Percentiles rank a stretch among this genome's conserved stretches.
Evolutionary conservation across 1,140 invertebrate species (phyloP).

Genomic region (Ceratitis capitata): DNA sequence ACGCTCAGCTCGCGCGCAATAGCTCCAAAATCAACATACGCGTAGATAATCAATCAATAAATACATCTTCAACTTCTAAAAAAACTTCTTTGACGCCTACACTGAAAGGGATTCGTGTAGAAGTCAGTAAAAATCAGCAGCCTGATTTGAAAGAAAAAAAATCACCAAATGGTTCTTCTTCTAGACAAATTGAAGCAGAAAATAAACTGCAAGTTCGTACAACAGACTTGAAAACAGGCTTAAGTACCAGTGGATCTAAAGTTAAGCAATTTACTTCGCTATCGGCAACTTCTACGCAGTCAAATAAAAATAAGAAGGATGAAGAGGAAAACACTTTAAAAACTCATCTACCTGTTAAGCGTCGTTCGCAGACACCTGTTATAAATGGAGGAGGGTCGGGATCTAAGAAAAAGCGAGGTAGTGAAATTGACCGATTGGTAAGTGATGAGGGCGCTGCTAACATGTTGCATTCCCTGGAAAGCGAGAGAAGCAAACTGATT

Average conservation of each 20-base stretch:
- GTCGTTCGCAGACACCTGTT: slow-evolving; percentile 55
- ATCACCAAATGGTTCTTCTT: slow-evolving; percentile 33
- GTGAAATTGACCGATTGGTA: slow-evolving; percentile 79
- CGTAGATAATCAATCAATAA: not conserved
- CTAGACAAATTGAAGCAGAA: slow-evolving; percentile 49
- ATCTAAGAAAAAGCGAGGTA: slow-evolving; percentile 69
- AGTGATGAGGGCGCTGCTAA: slow-evolving; percentile 88
- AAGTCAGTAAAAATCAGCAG: not conserved
- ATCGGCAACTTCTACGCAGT: not conserved
- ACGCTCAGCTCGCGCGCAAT: slow-evolving; percentile 53
- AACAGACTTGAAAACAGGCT: not conserved
- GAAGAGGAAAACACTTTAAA: not conserved
- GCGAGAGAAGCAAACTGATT: slow-evolving; percentile 56
- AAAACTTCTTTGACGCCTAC: not conserved
- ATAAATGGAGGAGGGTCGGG: slow-evolving; percentile 47
- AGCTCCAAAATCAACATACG: slow-evolving; percentile 44
- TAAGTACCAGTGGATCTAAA: not conserved
- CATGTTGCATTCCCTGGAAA: slow-evolving; percentile 81
- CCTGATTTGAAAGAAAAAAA: not conserved
- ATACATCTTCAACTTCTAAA: slow-evolving; percentile 18
- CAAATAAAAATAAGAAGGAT: not conserved
- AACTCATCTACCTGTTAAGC: slow-evolving; percentile 45
- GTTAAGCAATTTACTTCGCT: not conserved
- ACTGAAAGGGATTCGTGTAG: not conserved
- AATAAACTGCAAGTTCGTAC: slow-evolving; percentile 29